Evolutionary conservation across 2,888 invertebrate genomes (phyloP).

Genomic region (Tiliacea aurago): DNA sequence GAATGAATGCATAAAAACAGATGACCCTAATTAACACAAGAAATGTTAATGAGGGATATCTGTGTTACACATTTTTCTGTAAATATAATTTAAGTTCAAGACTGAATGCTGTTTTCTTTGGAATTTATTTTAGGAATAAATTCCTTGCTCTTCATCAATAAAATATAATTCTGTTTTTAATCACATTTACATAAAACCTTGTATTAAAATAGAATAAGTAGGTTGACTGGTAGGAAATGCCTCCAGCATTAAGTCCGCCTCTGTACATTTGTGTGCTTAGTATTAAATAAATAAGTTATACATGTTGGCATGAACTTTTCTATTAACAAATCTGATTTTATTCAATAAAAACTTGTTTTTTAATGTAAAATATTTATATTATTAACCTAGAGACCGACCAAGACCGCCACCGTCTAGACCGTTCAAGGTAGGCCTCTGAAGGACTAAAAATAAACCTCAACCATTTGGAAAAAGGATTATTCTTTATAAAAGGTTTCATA

Average conservation of each 20-base stretch:
- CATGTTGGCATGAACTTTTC: not conserved
- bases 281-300: too few species aligned
- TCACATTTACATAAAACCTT: not conserved
- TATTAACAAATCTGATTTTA: not conserved
- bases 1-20: too few species aligned
- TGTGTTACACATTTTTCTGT: not conserved
- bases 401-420: too few species aligned
- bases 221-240: too few species aligned
- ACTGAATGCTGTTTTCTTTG: not conserved
- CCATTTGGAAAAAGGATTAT: not conserved
- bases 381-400: not conserved
- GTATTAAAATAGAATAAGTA: not conserved
- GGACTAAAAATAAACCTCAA: not conserved
- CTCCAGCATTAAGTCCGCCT: too few species aligned
- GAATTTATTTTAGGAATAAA: not conserved
- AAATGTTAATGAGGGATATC: not conserved
- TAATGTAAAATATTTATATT: not conserved
- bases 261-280: too few species aligned
- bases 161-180: not conserved
- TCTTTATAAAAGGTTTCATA: not conserved
- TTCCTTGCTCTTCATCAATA: not conserved
- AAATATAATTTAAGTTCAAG: constrained; percentile 8
- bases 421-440: not conserved
- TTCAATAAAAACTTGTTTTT: not conserved
- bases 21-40: too few species aligned